A percentile compares a stretch with the other conserved stretches of the same genome.
phyloP scores from a whole-genome alignment of 2,113 vertebrate species.

The Platichthys flesus region DNA sequence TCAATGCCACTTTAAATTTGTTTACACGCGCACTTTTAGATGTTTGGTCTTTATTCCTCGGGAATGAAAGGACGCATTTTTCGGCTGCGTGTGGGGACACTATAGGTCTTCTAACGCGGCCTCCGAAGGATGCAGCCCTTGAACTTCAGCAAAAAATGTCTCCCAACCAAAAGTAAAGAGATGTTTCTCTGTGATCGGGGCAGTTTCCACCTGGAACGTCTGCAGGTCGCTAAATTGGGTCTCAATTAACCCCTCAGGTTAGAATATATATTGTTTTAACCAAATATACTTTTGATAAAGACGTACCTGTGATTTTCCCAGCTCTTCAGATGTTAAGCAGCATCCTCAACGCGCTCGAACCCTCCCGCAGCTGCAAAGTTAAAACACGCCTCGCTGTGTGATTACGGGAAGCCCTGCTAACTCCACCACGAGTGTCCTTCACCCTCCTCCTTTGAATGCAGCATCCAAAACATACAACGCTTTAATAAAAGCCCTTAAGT shows the following conservation, averaged over 20 bases:
- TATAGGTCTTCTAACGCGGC: no score
- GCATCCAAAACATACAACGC: conserved; percentile 47
- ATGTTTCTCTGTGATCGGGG: not conserved
- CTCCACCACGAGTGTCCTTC: conserved; percentile 2
- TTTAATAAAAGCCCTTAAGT: conserved; percentile 42
- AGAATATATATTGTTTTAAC: no score
- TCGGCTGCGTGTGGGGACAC: no score
- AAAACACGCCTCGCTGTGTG: conserved; percentile 29
- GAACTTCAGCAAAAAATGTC: not conserved
- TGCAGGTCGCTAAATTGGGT: conserved; percentile 11
- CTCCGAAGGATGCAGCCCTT: no score
- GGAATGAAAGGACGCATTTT: no score
- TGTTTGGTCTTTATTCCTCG: no score
- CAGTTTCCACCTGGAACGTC: conserved; percentile 32
- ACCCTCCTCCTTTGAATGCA: conserved; percentile 14
- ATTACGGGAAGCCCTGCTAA: conserved; percentile 37
- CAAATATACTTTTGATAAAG: no score
- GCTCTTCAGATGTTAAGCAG: not conserved
- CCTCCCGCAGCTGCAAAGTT: conserved; percentile 15
- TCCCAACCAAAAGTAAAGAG: not conserved
- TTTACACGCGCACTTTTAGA: no score
- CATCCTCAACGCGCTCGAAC: conserved; percentile 13
- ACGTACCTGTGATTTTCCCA: conserved; percentile 16
- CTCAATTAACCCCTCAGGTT: no score
- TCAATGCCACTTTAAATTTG: no score